Evolutionary conservation across 2,888 invertebrate species (phyloP).

Genomic region (Eupithecia tripunctaria): DNA sequence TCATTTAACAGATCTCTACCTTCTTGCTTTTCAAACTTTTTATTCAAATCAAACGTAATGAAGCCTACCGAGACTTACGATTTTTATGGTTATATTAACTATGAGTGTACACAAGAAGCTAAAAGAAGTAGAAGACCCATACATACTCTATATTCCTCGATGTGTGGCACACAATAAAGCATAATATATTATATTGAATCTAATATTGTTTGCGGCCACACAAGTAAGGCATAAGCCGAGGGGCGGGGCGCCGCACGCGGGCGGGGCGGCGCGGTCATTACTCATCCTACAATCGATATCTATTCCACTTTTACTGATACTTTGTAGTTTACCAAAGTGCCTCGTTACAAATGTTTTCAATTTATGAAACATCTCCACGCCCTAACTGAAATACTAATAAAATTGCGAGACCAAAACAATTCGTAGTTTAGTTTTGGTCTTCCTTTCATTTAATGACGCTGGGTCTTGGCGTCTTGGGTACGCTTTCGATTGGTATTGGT

Average conservation of each 20-base stretch:
- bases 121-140: neutral
- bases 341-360: neutral
- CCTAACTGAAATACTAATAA: neutral
- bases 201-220: slow-evolving; percentile 49
- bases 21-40: no score
- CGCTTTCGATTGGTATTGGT: no score
- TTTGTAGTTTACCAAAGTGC: neutral
- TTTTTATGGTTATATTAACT: neutral
- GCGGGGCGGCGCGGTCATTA: neutral
- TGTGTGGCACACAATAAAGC: slow-evolving; percentile 17
- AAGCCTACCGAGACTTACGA: no score
- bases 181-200: slow-evolving; percentile 34
- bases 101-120: neutral
- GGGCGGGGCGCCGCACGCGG: slow-evolving; percentile 27
- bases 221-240: slow-evolving; percentile 48
- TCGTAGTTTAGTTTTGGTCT: no score
- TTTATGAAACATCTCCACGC: neutral
- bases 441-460: no score
- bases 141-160: neutral
- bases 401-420: no score
- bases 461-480: no score
- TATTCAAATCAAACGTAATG: no score
- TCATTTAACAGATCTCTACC: no score
- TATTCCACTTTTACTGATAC: neutral
- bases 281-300: slow-evolving; percentile 16